Percentiles rank a stretch among this genome's conserved stretches.
Evolutionary conservation across 2,888 invertebrate genomes (phyloP).

Genomic region (Encarsia formosa): DNA sequence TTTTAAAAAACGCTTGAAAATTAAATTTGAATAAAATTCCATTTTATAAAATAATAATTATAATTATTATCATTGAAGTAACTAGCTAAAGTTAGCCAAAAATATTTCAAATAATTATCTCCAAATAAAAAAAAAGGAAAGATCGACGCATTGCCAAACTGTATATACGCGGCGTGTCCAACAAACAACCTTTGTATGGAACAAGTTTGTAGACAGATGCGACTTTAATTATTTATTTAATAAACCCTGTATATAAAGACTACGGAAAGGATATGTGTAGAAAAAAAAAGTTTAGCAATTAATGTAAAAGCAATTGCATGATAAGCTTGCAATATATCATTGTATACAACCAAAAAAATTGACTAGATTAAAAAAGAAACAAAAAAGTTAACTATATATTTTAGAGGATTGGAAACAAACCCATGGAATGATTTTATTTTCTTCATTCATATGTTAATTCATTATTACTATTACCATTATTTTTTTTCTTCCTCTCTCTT

Average conservation of each 20-base stretch:
- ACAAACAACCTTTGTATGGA: too few relatives aligned
- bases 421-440: conserved; percentile 5
- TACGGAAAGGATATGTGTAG: conserved; percentile 28
- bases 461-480: conserved; percentile 6
- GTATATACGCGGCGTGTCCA: conserved; percentile 22
- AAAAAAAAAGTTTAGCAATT: conserved; percentile 34
- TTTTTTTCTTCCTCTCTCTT: conserved; percentile 13
- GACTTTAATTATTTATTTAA: conserved; percentile 41
- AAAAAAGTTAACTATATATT: too few relatives aligned
- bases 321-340: conserved; percentile 25
- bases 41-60: too few relatives aligned
- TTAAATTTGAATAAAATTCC: too few relatives aligned
- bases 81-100: too few relatives aligned
- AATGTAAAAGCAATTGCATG: conserved; percentile 22
- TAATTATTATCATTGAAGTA: too few relatives aligned
- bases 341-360: conserved; percentile 22
- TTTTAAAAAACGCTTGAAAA: too few relatives aligned
- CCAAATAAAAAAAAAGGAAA: conserved; percentile 1
- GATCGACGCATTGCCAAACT: conserved; percentile 16
- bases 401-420: too few relatives aligned
- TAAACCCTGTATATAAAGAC: conserved; percentile 44
- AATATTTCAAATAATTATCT: conserved; percentile 5
- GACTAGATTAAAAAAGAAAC: too few relatives aligned
- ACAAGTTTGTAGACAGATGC: conserved; percentile 6
- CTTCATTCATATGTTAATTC: conserved; percentile 15